A percentile compares a stretch with the other conserved stretches of the same genome.
phyloP scores from a whole-genome alignment of 2,888 invertebrate species.

The Atrina japonica region DNA sequence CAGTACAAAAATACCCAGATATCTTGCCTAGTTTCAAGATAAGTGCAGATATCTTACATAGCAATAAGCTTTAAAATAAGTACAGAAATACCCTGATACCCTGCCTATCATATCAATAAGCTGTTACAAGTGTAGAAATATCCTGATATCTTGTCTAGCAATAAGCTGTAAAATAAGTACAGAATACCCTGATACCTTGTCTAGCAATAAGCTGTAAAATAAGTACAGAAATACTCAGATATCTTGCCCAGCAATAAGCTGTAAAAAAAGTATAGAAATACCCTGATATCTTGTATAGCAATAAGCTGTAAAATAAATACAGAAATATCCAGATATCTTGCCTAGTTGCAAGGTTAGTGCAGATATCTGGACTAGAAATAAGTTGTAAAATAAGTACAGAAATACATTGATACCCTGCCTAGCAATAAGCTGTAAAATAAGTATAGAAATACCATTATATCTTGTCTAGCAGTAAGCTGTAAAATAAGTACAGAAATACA shows the following conservation, averaged over 20 bases:
- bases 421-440: too few relatives aligned
- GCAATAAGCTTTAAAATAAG: too few relatives aligned
- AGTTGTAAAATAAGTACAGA: background rate
- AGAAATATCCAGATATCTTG: slow-evolving; percentile 71
- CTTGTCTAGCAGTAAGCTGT: slow-evolving; percentile 77
- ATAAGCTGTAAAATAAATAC: slow-evolving; percentile 49
- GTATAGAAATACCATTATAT: slow-evolving; percentile 70
- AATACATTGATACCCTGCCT: too few relatives aligned
- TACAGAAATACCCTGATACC: background rate
- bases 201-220: too few relatives aligned
- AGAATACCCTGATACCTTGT: too few relatives aligned
- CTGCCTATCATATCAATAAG: background rate
- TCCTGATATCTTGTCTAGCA: too few relatives aligned
- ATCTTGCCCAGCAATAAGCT: slow-evolving; percentile 78
- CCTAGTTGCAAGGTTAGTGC: slow-evolving; percentile 78
- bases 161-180: too few relatives aligned
- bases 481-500: background rate
- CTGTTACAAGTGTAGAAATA: too few relatives aligned
- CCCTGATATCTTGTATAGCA: too few relatives aligned
- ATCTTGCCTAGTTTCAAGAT: slow-evolving; percentile 79
- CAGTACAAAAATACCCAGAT: slow-evolving; percentile 71
- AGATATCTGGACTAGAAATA: too few relatives aligned
- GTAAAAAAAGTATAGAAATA: slow-evolving; percentile 76
- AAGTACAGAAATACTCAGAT: slow-evolving; percentile 71
- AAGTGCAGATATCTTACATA: too few relatives aligned